Percentiles rank a stretch among this genome's conserved stretches.
phyloP scores from a whole-genome alignment of 2,113 vertebrate genomes.

The Coptodon bakossiorum region DNA sequence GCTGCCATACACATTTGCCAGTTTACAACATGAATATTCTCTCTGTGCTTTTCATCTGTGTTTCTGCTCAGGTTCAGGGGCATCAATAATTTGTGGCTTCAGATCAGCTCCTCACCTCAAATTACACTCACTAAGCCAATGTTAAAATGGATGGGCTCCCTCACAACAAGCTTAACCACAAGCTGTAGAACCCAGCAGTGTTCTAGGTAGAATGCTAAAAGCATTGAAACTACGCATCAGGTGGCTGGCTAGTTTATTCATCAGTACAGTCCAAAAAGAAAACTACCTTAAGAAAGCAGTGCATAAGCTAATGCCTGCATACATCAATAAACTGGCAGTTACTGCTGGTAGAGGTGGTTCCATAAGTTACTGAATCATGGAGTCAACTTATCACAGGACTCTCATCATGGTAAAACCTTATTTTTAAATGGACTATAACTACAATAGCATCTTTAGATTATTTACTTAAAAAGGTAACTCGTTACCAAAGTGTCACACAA shows the following conservation, averaged over 20 bases:
- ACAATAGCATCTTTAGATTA: neutral
- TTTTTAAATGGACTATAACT: neutral
- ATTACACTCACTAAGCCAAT: slow-evolving; percentile 37
- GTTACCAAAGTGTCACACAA: neutral
- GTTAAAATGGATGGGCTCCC: slow-evolving; percentile 36
- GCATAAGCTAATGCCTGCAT: neutral
- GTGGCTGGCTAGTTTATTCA: neutral
- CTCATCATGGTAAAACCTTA: neutral
- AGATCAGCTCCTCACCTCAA: slow-evolving; percentile 49
- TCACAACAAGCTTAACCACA: neutral
- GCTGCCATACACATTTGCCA: neutral
- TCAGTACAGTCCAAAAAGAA: neutral
- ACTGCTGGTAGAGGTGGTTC: neutral
- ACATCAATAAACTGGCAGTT: neutral
- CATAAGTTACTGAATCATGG: neutral
- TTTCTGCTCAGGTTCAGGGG: slow-evolving; percentile 33
- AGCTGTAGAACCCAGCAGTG: slow-evolving; percentile 1
- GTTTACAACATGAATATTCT: neutral
- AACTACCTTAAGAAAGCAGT: neutral
- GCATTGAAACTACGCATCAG: neutral
- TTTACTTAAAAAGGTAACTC: neutral
- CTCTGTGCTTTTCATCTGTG: neutral
- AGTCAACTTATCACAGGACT: neutral
- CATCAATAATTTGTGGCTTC: slow-evolving; percentile 58
- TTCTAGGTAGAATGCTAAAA: neutral